Percentiles rank a stretch among this genome's conserved stretches.
phyloP scores from a whole-genome alignment of 2,113 vertebrate genomes.

The Fukomys damarensis region DNA sequence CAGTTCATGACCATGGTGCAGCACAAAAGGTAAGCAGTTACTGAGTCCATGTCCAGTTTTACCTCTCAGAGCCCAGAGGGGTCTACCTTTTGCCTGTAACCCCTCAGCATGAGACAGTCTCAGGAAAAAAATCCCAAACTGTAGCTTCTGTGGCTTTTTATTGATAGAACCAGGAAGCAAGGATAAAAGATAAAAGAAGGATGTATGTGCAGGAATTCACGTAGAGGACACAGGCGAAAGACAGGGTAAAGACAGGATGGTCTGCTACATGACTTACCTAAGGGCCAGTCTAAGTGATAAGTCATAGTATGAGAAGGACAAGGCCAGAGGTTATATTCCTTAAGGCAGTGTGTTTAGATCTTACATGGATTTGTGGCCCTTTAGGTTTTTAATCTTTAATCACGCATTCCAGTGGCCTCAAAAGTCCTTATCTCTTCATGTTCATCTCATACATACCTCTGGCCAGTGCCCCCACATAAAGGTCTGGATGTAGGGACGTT shows the following conservation, averaged over 20 bases:
- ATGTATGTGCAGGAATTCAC: not conserved
- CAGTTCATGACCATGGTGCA: not conserved
- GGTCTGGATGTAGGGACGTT: not conserved
- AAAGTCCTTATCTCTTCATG: not conserved
- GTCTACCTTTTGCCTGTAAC: not conserved
- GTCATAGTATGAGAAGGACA: not conserved
- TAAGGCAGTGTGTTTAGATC: not conserved
- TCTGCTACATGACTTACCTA: not conserved
- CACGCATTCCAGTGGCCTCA: not conserved
- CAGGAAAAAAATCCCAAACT: not conserved
- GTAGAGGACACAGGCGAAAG: not conserved
- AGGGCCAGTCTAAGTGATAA: not conserved
- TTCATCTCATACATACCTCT: not conserved
- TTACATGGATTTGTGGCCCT: not conserved
- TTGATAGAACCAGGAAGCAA: not conserved
- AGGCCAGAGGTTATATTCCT: not conserved
- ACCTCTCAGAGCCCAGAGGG: not conserved
- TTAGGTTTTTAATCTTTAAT: not conserved
- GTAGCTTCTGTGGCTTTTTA: not conserved
- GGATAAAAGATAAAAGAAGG: not conserved
- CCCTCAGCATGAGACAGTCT: not conserved
- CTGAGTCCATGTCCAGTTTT: not conserved
- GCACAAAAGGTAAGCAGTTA: not conserved
- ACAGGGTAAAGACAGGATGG: not conserved
- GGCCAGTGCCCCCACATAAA: not conserved